Base-by-base conservation (phyloP, 2,888 invertebrate genomes). In the Meloe dianella region DNA sequence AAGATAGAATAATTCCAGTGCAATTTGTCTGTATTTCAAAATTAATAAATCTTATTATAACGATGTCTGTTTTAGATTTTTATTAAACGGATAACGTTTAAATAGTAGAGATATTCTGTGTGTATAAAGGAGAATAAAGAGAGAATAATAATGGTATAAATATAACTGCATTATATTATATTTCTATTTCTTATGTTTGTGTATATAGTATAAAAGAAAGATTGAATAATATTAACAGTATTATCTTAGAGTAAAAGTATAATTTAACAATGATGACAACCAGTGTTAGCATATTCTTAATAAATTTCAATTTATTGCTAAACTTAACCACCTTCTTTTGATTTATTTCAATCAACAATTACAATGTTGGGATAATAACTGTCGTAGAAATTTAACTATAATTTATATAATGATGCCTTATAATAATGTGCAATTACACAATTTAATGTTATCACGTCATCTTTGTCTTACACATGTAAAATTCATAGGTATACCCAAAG, bases 31-130 rank as follows among this genome's bases (percentile, higher is more conserved):
- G 30, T 14, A 35, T 38, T 38, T 20, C 24, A 24, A 17, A 51
- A 63, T 51, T 57, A 63, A 63, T 54, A 63, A 63, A 54, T 63
- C 30, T 35, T 38, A 32, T 54, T 20, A 63, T 54, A 63, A 57
- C 22, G 62, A 59, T 9, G 59, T 59, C 59, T 59, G 59, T 59
- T 59, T 59, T 35, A 22, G 59, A 59, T 59, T 59, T 59, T 59
- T 59, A 59, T 59, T 59, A 35, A 38, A 59, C 6, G 35, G 22
- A 59, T 38, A 24, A 22, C 22, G 24, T 54, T 41, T 41, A 17
- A 7, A 41, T 17, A 17, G 41, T 7, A 41, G 7, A n/a, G 1
- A 17, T n/a, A 17, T n/a, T 6, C 7, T 17, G 10, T 12, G 17
- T 14, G 24, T 9, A 54, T 54, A 54, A 3, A n/a, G 2, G 24